These are phyloP conservation scores for Cremastobaeus sp. DNA, from an alignment of 2,888 invertebrate species.

Conservation along the genomic window DNA sequence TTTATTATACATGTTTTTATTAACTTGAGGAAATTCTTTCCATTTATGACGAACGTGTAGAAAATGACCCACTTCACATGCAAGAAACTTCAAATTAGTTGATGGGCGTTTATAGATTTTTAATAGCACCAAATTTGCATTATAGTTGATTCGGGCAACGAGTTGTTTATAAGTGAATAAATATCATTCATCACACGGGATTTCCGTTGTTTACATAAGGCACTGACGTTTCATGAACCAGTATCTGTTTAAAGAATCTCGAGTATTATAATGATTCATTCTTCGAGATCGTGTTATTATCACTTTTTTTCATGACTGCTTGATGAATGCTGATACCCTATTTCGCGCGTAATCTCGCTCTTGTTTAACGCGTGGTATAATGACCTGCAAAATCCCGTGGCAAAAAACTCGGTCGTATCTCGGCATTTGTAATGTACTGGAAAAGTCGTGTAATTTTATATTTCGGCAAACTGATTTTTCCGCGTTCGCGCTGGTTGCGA, in stretches of 20 bases:
- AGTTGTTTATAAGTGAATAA: slow-evolving; percentile 52
- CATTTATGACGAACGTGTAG: no score
- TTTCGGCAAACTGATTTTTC: slow-evolving; percentile 36
- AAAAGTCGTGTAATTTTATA: slow-evolving; percentile 41
- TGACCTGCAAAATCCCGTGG: slow-evolving; percentile 45
- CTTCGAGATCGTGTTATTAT: slow-evolving; percentile 55
- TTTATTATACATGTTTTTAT: no score
- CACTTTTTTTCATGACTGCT: slow-evolving; percentile 53
- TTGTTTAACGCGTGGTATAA: slow-evolving; percentile 57
- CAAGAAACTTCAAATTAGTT: slow-evolving; percentile 28
- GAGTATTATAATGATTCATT: slow-evolving; percentile 57
- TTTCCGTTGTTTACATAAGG: slow-evolving; percentile 55
- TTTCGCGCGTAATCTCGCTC: slow-evolving; percentile 53
- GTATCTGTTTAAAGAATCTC: slow-evolving; percentile 54
- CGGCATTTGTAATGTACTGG: slow-evolving; percentile 44
- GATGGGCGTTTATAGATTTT: slow-evolving; percentile 46
- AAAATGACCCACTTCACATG: slow-evolving; percentile 2
- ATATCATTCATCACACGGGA: slow-evolving; percentile 48
- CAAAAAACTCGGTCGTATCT: slow-evolving; percentile 39
- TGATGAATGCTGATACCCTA: slow-evolving; percentile 58
- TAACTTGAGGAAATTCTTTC: no score
- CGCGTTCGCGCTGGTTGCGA: neutral
- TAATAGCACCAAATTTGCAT: slow-evolving; percentile 47
- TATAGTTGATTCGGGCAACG: slow-evolving; percentile 46
- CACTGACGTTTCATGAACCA: slow-evolving; percentile 42